Base-by-base conservation (phyloP, 2,888 invertebrate species). In the Diachrysia chrysitis region DNA sequence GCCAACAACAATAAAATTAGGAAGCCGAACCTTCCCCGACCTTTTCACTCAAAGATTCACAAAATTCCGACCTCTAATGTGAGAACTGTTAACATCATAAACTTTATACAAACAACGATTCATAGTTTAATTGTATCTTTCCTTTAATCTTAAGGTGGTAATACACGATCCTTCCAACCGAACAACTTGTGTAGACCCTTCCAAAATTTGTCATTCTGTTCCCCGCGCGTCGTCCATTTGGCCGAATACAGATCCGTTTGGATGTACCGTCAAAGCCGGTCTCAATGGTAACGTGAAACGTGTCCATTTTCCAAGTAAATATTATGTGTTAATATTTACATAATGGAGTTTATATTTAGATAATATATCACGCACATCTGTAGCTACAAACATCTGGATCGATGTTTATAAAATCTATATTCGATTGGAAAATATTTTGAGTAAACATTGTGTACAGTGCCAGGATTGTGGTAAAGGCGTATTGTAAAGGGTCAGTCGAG, bases 401-500 rank as follows among this genome's bases (percentile, higher is more conserved):
- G 32, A 14, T 82, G 74, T 83, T 82, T 82, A 79, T 57, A 56
- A 66, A 66, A 51, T 70, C 72, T 72, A 63, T 81, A 75, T 79
- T 64, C 54, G 53, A 21, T 65, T 51, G 55, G 63, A 71, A 76
- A 70, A 64, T 73, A 73, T 66, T 61, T 60, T 58, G 25, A 25
- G 53, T 64, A 64, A 74, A 78, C 14, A 2, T 14, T 78, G 63
- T 16, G 48, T 51, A 9, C 17, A 19, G 9, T 17, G 48, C 9
- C 17, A 19, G 10, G 37, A 4, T 37, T 37, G 37, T 14, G 37
- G 37, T 37, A 12, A 35, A 35, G 35, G 1, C 35, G 12, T 35
- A 16, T 37, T 37, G 42, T 42, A 32, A 32, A 32, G 32, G 32
- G 7, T 10, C 2, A 32, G 10, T 32, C 10, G 32, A 9, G 10